These are phyloP conservation scores for Dipodomys ordii DNA, from an alignment of 2,113 vertebrate genomes.

Conservation along the genomic window DNA sequence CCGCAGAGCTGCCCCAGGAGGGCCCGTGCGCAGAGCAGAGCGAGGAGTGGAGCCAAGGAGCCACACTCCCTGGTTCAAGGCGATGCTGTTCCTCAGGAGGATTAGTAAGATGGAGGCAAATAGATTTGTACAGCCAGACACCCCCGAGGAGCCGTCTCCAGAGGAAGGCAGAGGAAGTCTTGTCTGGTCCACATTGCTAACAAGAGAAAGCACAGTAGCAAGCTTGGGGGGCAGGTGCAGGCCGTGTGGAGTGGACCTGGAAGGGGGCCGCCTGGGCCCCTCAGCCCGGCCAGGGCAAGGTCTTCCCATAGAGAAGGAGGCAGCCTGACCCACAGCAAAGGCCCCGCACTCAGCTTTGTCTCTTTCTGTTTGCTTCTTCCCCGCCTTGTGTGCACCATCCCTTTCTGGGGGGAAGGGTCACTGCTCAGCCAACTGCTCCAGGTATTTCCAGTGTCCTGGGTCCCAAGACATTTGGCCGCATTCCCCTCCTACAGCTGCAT, in stretches of 20 bases:
- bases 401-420: background rate
- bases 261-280: no score
- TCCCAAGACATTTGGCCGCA: background rate
- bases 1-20: no score
- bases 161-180: background rate
- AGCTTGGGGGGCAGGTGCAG: no score
- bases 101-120: background rate
- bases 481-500: background rate
- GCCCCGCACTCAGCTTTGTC: fast-evolving
- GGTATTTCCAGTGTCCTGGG: no score
- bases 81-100: background rate
- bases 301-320: no score
- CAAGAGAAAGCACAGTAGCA: no score
- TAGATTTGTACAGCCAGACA: no score
- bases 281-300: background rate
- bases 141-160: no score
- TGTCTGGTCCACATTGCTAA: no score
- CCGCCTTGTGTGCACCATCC: background rate
- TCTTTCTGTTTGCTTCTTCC: background rate
- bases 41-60: background rate
- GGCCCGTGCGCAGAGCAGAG: no score
- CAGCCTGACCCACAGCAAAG: no score
- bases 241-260: no score
- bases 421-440: background rate
- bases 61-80: fast-evolving